Conservation (phyloP, 2,797 vertebrate genomes). For the Sitta carolinensis region DNA sequence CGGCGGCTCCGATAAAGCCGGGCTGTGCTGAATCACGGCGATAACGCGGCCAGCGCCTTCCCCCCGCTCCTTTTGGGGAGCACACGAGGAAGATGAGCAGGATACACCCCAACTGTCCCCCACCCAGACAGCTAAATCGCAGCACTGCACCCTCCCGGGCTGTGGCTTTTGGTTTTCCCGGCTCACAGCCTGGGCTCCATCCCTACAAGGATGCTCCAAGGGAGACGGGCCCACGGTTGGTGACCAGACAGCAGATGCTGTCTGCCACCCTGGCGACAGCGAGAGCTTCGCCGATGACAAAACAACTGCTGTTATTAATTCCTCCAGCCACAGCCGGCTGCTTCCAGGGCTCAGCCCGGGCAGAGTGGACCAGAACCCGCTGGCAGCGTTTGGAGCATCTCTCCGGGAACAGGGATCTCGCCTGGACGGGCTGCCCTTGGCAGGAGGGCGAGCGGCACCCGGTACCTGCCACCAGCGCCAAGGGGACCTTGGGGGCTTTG, state of each 20-base stretch:
- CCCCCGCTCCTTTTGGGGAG: background rate
- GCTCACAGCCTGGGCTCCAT: background rate
- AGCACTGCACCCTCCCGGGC: accelerated
- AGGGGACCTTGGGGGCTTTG: accelerated
- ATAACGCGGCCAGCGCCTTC: background rate
- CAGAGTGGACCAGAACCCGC: background rate
- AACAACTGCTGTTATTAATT: background rate
- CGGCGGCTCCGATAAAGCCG: background rate
- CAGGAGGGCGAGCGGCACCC: background rate
- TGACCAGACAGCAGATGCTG: background rate
- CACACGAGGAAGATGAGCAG: accelerated
- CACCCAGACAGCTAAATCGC: accelerated
- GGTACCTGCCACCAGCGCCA: background rate
- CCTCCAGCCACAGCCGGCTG: background rate
- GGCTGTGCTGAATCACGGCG: background rate
- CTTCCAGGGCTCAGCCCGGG: background rate
- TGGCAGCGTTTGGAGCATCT: background rate
- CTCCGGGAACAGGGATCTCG: background rate
- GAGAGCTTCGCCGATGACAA: background rate
- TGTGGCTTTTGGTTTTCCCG: background rate
- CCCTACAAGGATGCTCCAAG: background rate
- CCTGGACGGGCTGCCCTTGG: background rate
- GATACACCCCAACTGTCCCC: background rate
- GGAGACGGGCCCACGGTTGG: background rate
- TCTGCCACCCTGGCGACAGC: background rate